Conservation (phyloP, 2,113 vertebrate species). For the Rhipidura dahli region DNA sequence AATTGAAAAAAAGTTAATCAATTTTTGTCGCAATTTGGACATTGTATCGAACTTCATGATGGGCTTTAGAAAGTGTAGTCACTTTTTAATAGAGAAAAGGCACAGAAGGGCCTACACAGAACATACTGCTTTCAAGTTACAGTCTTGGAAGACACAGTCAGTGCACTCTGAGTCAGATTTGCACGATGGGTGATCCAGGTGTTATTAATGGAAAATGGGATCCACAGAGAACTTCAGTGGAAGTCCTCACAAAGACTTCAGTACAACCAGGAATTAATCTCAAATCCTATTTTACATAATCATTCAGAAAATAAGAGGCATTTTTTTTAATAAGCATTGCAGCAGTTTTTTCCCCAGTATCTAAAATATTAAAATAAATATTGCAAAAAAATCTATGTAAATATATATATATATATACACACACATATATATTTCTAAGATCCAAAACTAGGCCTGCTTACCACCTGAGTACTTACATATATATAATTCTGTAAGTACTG, state of each 20-base stretch:
- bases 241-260: background rate
- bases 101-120: background rate
- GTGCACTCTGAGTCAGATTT: background rate
- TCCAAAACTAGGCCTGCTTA: background rate
- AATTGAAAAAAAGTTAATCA: constrained; percentile 49
- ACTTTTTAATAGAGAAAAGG: background rate
- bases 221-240: background rate
- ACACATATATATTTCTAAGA: background rate
- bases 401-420: too few relatives aligned
- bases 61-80: background rate
- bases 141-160: background rate
- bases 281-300: background rate
- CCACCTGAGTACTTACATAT: background rate
- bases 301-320: background rate
- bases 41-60: background rate
- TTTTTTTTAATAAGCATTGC: background rate
- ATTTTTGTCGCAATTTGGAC: constrained; percentile 10
- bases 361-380: background rate
- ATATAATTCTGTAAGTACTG: background rate
- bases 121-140: background rate
- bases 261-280: background rate
- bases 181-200: background rate
- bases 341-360: background rate
- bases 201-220: background rate
- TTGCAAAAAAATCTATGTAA: background rate